Evolutionary conservation across 2,113 vertebrate species (phyloP), one percentile per base, ranked within the genome.

Genomic region (Thalassarche chlororhynchos): DNA sequence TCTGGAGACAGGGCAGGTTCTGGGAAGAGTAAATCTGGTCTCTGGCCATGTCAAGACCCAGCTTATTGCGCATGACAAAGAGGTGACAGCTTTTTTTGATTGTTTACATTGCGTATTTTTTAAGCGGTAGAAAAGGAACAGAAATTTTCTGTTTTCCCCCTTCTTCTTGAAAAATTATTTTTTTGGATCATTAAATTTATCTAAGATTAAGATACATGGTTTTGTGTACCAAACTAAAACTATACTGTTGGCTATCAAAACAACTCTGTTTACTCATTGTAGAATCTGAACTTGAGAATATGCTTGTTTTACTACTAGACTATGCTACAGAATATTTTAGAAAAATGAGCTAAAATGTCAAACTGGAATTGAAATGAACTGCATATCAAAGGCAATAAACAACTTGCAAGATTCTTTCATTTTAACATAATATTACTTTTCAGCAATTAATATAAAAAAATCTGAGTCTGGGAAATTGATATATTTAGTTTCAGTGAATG

Each of bases 1-100:
- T 11, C 96, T 99, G 97, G 99, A 99, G 97, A 99, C 99, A 1
- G 99, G 99, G 52, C 99, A 99, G 97, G 99, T 99, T 69, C 95
- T 99, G 60, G 99, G 99, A 52, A 98, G 99, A 84, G 99, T 99
- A 57, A 99, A 99, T 97, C 98, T 99, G 44, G 99, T 99, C 70
- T 99, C 99, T 38, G 99, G 99, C 83, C 99, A 99, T 0, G 99
- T 99, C 96, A 99, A 99, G 98, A 99, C 99, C 6, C 99, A 99
- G 88, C 99, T 99, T 81, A 99, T 99, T 38, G 99, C 99, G 14
- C 99, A 99, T 26, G 99, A 99, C 98, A 99, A 99, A 98, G 99
- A 99, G 99, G 99, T 99, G 84, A 96, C 46, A 62, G 31, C 11
- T 60, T 70, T 55, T 78, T 84, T 61, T 42, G 5, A 2, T 81